These are phyloP conservation scores for Scaptodrosophila lebanonensis DNA, from an alignment of 1,140 invertebrate genomes.

Conservation along the genomic window DNA sequence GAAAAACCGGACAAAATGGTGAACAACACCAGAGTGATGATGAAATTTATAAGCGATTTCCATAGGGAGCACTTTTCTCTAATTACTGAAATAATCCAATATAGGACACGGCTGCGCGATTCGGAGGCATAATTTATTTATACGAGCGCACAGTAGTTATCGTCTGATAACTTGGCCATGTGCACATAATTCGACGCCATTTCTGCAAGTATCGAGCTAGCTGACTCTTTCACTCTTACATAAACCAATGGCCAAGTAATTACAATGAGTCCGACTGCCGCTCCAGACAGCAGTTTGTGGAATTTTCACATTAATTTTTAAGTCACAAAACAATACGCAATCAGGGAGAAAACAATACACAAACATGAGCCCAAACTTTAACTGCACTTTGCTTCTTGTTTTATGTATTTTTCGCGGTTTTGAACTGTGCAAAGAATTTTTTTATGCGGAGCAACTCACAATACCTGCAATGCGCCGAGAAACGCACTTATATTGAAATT, in stretches of 20 bases:
- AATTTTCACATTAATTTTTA: constrained; percentile 56
- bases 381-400: constrained; percentile 30
- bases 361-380: not conserved
- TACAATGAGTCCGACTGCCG: constrained; percentile 42
- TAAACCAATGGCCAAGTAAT: constrained; percentile 52
- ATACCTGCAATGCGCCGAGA: constrained; percentile 73
- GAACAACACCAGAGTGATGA: constrained; percentile 33
- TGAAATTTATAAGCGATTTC: constrained; percentile 14
- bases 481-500: constrained; percentile 59
- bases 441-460: constrained; percentile 53
- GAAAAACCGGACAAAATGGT: constrained; percentile 72
- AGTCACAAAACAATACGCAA: constrained; percentile 10
- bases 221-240: constrained; percentile 58
- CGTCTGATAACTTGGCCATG: constrained; percentile 49
- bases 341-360: constrained; percentile 29
- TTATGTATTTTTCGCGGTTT: constrained; percentile 19
- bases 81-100: not conserved
- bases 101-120: not conserved
- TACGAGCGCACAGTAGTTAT: constrained; percentile 9
- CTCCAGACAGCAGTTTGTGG: constrained; percentile 57
- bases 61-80: constrained; percentile 8
- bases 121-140: constrained; percentile 19
- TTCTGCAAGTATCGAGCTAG: constrained; percentile 56
- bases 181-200: constrained; percentile 69
- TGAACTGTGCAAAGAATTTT: constrained; percentile 58